A percentile compares a stretch with the other conserved stretches of the same genome.
Conservation (phyloP, 1,140 invertebrate genomes). For the Listronotus bonariensis region DNA sequence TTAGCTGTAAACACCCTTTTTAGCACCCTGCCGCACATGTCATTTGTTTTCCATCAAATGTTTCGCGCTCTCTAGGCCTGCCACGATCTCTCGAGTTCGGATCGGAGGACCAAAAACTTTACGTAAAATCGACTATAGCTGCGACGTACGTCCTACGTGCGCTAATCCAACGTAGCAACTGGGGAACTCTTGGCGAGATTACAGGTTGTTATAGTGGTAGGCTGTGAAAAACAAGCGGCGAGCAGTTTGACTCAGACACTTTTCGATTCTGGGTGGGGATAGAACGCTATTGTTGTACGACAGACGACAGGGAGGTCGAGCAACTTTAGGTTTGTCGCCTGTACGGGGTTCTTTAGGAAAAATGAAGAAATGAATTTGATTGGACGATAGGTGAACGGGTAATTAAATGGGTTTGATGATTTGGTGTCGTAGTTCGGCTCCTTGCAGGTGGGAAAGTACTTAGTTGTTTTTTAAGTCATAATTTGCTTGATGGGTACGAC, state of each 20-base stretch:
- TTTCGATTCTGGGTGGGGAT: conserved; percentile 1
- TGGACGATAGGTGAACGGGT: too few species aligned
- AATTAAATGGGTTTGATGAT: too few species aligned
- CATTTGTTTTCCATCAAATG: conserved; percentile 5
- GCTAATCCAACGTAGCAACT: conserved; percentile 30
- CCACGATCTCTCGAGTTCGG: conserved; percentile 13
- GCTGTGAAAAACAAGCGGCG: conserved; percentile 36
- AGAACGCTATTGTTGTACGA: conserved; percentile 1
- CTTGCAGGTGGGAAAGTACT: too few species aligned
- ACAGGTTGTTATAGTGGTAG: conserved; percentile 44
- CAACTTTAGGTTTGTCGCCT: background rate
- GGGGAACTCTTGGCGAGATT: conserved; percentile 34
- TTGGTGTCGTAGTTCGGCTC: too few species aligned
- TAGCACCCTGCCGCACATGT: conserved; percentile 14
- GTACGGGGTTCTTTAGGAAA: background rate
- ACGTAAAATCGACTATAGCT: conserved; percentile 5
- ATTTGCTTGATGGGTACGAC: too few species aligned
- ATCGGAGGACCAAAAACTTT: conserved; percentile 15
- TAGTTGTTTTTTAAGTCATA: too few species aligned
- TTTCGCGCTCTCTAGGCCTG: conserved; percentile 9
- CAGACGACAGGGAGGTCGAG: conserved; percentile 2
- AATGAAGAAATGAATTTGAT: too few species aligned
- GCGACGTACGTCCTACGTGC: conserved; percentile 20
- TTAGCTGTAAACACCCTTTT: background rate
- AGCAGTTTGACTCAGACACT: conserved; percentile 23